Percentiles rank a stretch among this genome's conserved stretches.
Evolutionary conservation across 2,888 invertebrate species (phyloP).

Genomic region (Piscicola geometra): DNA sequence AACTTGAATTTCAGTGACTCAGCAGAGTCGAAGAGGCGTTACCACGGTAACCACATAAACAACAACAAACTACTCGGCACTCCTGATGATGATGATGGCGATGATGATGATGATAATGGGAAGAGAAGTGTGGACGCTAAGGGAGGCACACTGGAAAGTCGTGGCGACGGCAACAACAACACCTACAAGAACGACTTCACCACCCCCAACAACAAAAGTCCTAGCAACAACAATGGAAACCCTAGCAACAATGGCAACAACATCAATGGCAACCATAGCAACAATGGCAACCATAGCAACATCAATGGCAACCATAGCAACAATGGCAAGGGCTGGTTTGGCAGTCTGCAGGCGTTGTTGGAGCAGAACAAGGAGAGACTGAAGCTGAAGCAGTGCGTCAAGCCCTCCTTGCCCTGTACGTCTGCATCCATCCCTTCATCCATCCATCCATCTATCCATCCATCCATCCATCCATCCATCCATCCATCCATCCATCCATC

Average conservation of each 20-base stretch:
- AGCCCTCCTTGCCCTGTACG: neutral
- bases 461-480: no score
- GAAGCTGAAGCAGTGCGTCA: neutral
- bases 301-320: neutral
- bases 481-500: no score
- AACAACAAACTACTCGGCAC: no score
- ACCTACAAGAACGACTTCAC: neutral
- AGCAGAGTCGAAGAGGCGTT: neutral
- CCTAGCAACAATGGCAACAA: neutral
- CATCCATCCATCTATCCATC: no score
- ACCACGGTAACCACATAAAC: no score
- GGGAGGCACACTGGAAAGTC: no score
- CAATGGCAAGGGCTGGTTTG: neutral
- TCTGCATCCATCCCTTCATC: no score
- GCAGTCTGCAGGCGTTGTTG: neutral
- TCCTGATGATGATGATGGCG: neutral
- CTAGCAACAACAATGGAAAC: no score
- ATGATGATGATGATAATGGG: neutral
- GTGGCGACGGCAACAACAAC: no score
- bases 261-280: neutral
- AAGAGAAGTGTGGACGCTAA: neutral
- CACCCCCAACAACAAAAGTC: neutral
- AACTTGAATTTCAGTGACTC: constrained; percentile 10
- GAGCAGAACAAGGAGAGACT: neutral
- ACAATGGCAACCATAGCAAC: neutral